Percentiles rank a stretch among this genome's conserved stretches.
phyloP scores from a whole-genome alignment of 1,140 invertebrate genomes.

The Anoplophora glabripennis region DNA sequence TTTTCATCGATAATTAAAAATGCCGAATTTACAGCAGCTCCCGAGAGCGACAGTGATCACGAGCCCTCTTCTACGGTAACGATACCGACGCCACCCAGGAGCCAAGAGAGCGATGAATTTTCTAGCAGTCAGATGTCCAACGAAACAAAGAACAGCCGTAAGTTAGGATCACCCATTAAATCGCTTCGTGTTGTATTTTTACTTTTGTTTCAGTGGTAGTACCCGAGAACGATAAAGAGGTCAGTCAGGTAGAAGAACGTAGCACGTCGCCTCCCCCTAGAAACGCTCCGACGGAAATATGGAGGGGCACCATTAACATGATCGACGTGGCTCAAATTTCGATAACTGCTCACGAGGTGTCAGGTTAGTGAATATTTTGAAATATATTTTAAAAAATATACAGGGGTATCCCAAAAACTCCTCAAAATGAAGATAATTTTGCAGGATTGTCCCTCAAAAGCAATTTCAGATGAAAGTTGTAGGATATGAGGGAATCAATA shows the following conservation, averaged over 20 bases:
- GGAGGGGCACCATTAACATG: slow-evolving; percentile 88
- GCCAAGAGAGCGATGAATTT: slow-evolving; percentile 36
- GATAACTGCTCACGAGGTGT: slow-evolving; percentile 76
- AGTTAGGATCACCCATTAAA: not conserved
- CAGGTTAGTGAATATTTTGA: slow-evolving; percentile 32
- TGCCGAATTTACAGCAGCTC: too few species aligned
- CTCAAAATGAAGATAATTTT: too few species aligned
- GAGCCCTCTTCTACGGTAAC: slow-evolving; percentile 60
- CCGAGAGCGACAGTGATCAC: slow-evolving; percentile 59
- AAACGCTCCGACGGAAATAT: slow-evolving; percentile 49
- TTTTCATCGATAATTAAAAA: slow-evolving; percentile 20
- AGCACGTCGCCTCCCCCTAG: slow-evolving; percentile 20
- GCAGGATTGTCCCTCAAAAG: too few species aligned
- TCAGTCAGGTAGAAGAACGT: slow-evolving; percentile 8
- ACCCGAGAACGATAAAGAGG: slow-evolving; percentile 10
- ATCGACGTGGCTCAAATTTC: slow-evolving; percentile 87
- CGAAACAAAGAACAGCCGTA: slow-evolving; percentile 2
- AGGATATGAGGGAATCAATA: too few species aligned
- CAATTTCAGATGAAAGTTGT: too few species aligned
- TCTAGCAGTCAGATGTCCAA: slow-evolving; percentile 16
- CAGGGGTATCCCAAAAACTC: too few species aligned
- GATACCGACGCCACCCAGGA: slow-evolving; percentile 48
- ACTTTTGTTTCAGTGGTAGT: slow-evolving; percentile 9
- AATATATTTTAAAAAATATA: too few species aligned
- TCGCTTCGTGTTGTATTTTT: not conserved